Evolutionary conservation across 2,113 vertebrate genomes (phyloP).

Genomic region (Gasterosteus aculeatus): DNA sequence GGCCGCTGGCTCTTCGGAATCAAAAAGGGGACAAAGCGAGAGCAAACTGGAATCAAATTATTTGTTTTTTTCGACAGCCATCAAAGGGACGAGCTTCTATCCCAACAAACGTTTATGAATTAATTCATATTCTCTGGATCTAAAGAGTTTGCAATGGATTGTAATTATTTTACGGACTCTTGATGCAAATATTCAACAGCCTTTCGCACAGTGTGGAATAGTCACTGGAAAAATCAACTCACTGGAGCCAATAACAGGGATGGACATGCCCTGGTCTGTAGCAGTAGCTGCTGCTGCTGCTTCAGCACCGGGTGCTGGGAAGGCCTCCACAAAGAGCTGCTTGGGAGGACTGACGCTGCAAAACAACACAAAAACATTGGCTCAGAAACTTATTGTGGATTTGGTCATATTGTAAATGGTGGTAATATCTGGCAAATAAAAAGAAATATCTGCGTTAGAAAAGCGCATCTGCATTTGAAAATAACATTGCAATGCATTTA

Average conservation of each 20-base stretch:
- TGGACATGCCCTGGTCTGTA: slow-evolving; percentile 79
- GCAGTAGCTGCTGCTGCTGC: slow-evolving; percentile 34
- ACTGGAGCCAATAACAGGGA: slow-evolving; percentile 86
- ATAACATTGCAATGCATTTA: neutral
- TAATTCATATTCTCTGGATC: neutral
- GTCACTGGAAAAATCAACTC: slow-evolving; percentile 54
- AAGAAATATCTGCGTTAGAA: neutral
- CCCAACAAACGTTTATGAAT: neutral
- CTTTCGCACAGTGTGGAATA: neutral
- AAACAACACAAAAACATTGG: neutral
- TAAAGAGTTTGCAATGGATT: neutral
- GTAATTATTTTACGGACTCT: neutral
- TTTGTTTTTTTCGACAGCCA: neutral
- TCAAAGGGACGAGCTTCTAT: neutral
- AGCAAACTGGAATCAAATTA: neutral
- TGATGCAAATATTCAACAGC: neutral
- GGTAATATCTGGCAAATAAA: neutral
- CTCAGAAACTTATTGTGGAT: neutral
- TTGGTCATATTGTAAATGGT: neutral
- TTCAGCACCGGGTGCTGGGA: slow-evolving; percentile 52
- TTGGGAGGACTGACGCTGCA: slow-evolving; percentile 74
- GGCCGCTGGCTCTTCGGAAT: slow-evolving; percentile 44
- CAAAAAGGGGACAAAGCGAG: neutral
- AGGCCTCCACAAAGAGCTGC: slow-evolving; percentile 76
- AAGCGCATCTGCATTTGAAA: neutral